Evolutionary conservation across 2,113 vertebrate genomes (phyloP), one percentile per base, ranked within the genome.

Genomic region (Forbesichthys papilliferus): DNA sequence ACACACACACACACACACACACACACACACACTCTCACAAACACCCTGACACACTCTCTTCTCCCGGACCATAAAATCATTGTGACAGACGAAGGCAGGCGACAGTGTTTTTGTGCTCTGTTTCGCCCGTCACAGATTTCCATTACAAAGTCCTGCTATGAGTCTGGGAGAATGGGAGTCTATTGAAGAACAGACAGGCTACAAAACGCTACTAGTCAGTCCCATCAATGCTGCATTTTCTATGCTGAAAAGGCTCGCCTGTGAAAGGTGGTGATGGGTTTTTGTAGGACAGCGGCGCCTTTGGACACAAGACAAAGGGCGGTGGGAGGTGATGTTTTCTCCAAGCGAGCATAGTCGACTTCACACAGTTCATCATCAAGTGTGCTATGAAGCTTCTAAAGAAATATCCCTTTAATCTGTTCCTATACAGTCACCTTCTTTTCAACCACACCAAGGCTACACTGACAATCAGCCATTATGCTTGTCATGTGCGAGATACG

Each of bases 121-220:
- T 86, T 88, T 86, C 80, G 79, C 82, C 84, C 66, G 74, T 85
- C 80, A 88, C 84, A 85, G 64, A 89, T 90, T 89, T 89, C 89
- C 89, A 90, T 90, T 88, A 90, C 87, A 89, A 89, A 89, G 86
- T 89, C 81, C 12, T 83, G 85, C 85, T 72, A 73, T 84, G 83
- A 84, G 84, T 84, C 80, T 87, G 87, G 71, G 84, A 84, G 86
- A 86, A 79, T 12, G 64, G 69, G 78, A 69, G 54, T 70, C 87
- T 73, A 77, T 88, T 84, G 85, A 86, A 83, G 80, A 83, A 78
- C 6, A 80, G 83, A 88, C 84, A 85, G 64, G 83, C 84, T 84
- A 82, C 86, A 86, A 88, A 89, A 84, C 71, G 83, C 86, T 82
- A 68, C 79, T 85, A 83, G 87, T 87, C 85, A 84, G 82, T 77